Base-by-base conservation (phyloP, 2,797 vertebrate species). In the Gobionotothen gibberifrons region DNA sequence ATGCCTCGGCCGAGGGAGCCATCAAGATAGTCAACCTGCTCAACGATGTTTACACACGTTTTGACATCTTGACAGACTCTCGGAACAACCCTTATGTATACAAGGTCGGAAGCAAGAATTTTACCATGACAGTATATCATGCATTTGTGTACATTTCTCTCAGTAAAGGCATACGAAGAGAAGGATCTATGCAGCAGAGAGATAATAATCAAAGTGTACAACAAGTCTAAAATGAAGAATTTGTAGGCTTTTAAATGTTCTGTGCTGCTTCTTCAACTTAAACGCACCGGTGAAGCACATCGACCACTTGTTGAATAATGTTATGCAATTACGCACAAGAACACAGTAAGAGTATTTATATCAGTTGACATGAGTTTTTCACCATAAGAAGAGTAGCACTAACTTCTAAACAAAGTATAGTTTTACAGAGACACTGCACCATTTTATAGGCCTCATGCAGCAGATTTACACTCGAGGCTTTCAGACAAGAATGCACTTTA, bases 11-110 rank as follows among this genome's bases (percentile, higher is more conserved):
- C 8, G 98, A 99, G 89, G 98, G 98, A 61, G 98, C 98, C 88
- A 99, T 99, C 95, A 99, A 98, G 94, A 99, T 99, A 55, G 98
- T 99, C 75, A 99, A 99, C 86, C 96, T 99, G 74, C 93, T 99
- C 89, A 99, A 99, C 2, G 98, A 99, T 82, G 95, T 99, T 84
- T 99, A 99, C 87, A 99, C 98, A 3, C 96, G 97, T 66, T 99
- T 99, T 85, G 98, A 99, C 92, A 99, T 98, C 80, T 91, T 99
- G 89, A 99, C 98, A 0, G 98, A 99, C 87, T 97, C 98, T 40
- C 93, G 98, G 87, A 98, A 96, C 86, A 99, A 99, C 85, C 98
- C 98, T 1, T 99, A 97, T 84, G 98, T 99, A 82, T 99, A 99
- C 91, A 99, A 99, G 97, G 98, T 97, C 84, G 90, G 91, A 52